A percentile compares a stretch with the other conserved stretches of the same genome.
phyloP scores from a whole-genome alignment of 2,113 vertebrate species.

The Carlito syrichta region DNA sequence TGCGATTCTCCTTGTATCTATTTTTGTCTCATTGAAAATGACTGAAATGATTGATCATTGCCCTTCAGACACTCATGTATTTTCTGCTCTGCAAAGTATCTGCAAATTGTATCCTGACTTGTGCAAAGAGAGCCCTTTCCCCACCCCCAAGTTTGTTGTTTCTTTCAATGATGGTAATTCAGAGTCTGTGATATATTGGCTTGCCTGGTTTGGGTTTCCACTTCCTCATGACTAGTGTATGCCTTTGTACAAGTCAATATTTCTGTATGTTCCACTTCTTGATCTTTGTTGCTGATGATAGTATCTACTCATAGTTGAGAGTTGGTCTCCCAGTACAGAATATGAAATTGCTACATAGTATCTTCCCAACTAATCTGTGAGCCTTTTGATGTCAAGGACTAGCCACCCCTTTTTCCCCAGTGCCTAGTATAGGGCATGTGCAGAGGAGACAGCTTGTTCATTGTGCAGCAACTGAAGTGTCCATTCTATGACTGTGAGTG shows the following conservation, averaged over 20 bases:
- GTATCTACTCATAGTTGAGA: not conserved
- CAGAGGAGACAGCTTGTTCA: not conserved
- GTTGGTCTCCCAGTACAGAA: not conserved
- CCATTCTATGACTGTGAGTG: not conserved
- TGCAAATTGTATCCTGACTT: not conserved
- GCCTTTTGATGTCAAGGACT: not conserved
- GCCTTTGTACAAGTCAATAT: not conserved
- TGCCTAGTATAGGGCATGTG: not conserved
- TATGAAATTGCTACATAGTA: not conserved
- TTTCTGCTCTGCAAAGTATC: not conserved
- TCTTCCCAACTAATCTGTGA: not conserved
- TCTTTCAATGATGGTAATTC: not conserved
- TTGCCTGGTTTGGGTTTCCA: not conserved
- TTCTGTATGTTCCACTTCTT: not conserved
- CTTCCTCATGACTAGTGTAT: not conserved
- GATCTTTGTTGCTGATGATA: not conserved
- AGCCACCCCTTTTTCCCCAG: not conserved
- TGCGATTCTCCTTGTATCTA: not conserved
- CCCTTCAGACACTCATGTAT: not conserved
- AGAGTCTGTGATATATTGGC: not conserved
- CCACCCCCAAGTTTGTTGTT: not conserved
- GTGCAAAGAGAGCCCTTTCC: not conserved
- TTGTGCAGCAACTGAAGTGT: not conserved
- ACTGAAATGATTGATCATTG: conserved; percentile 37
- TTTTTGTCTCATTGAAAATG: conserved; percentile 18